phyloP scores from a whole-genome alignment of 2,113 vertebrate genomes.

The Phylloscopus trochilus region DNA sequence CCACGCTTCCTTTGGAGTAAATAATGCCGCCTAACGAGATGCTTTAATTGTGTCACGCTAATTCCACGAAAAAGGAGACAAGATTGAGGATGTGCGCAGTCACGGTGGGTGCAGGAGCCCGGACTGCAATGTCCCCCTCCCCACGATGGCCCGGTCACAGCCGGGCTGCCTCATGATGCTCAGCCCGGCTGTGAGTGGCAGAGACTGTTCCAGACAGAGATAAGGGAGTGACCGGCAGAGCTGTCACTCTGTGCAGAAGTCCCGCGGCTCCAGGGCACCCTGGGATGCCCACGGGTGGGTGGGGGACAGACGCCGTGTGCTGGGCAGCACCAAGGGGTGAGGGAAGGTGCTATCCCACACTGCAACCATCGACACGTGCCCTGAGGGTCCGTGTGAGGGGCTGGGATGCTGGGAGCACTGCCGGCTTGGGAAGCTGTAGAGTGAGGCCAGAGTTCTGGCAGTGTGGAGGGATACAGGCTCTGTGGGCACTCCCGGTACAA shows the following conservation, averaged over 20 bases:
- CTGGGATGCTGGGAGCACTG: neutral
- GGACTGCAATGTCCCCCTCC: neutral
- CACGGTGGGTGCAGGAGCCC: neutral
- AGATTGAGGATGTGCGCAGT: conserved; percentile 29
- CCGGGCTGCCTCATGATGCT: neutral
- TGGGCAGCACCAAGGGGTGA: fast-evolving
- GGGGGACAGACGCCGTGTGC: neutral
- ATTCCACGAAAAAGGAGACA: conserved; percentile 43
- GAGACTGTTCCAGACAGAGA: neutral
- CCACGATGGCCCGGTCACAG: neutral
- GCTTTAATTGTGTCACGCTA: conserved; percentile 28
- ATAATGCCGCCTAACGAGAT: conserved; percentile 15
- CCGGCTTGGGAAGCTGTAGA: neutral
- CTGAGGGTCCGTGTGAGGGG: fast-evolving
- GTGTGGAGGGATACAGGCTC: neutral
- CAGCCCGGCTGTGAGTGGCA: neutral
- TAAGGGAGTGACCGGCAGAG: fast-evolving
- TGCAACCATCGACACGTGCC: fast-evolving
- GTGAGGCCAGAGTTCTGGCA: neutral
- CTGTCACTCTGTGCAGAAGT: neutral
- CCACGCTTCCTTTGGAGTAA: conserved; percentile 41
- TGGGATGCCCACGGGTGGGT: neutral
- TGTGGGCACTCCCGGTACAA: neutral
- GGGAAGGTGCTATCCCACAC: no score
- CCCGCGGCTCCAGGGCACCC: neutral